Conservation (phyloP, 1,140 invertebrate genomes). For the Euglossa dilemma region DNA sequence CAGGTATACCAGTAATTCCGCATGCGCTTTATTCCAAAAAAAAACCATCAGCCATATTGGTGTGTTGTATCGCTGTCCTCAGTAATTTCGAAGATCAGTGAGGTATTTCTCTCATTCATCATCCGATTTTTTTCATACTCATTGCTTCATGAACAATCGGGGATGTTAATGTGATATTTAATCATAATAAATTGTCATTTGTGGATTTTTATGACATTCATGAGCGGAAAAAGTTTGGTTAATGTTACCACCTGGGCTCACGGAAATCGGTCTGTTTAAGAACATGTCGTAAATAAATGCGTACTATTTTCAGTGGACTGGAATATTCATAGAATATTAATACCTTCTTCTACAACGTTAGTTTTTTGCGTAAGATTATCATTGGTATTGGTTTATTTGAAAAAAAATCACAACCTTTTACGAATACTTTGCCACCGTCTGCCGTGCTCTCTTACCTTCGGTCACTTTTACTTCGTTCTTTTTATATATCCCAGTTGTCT, state of each 20-base stretch:
- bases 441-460: conserved; percentile 37
- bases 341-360: not conserved
- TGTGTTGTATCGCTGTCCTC: conserved; percentile 82
- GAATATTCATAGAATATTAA: not conserved
- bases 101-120: conserved; percentile 73
- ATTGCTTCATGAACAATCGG: not conserved
- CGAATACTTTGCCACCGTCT: conserved; percentile 38
- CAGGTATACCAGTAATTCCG: conserved; percentile 52
- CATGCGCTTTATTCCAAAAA: conserved; percentile 73
- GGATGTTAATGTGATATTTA: not conserved
- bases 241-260: conserved; percentile 80
- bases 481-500: not conserved
- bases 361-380: not conserved
- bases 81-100: conserved; percentile 79
- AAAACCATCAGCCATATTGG: conserved; percentile 82
- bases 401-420: not conserved
- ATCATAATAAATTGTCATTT: not conserved
- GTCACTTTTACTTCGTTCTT: not conserved
- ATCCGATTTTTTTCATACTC: not conserved
- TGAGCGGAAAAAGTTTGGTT: conserved; percentile 81
- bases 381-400: not conserved
- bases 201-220: conserved; percentile 57
- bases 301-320: conserved; percentile 8
- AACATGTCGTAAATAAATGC: conserved; percentile 64
- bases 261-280: conserved; percentile 61